Evolutionary conservation across 2,113 vertebrate species (phyloP).

Genomic region (Saguinus midas): DNA sequence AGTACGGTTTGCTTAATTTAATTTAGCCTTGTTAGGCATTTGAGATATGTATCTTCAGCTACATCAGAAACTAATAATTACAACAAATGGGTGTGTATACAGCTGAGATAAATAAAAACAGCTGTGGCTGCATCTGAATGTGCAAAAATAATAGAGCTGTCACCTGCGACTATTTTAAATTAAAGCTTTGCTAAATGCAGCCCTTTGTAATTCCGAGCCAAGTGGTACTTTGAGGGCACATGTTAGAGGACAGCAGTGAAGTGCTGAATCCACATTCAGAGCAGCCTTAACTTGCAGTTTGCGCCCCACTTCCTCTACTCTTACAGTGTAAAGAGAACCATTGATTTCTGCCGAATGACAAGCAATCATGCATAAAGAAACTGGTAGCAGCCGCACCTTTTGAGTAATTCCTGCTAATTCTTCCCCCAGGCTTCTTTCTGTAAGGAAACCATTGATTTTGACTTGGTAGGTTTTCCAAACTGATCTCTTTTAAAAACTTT

Average conservation of each 20-base stretch:
- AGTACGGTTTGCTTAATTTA: constrained; percentile 62
- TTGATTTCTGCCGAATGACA: constrained; percentile 78
- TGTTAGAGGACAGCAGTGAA: constrained; percentile 3
- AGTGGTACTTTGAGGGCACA: constrained; percentile 59
- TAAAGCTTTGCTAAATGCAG: constrained; percentile 59
- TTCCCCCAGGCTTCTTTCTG: constrained; percentile 54
- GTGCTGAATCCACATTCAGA: constrained; percentile 64
- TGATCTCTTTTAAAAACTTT: constrained; percentile 58
- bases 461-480: constrained; percentile 72
- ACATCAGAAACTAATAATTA: constrained; percentile 72
- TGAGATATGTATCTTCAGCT: constrained; percentile 71
- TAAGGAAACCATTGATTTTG: constrained; percentile 71
- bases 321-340: constrained; percentile 63
- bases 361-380: constrained; percentile 75
- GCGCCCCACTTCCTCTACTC: constrained; percentile 42
- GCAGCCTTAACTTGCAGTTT: constrained; percentile 34
- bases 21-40: constrained; percentile 56
- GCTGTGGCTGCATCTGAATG: constrained; percentile 58
- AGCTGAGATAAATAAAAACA: constrained; percentile 71
- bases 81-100: constrained; percentile 46
- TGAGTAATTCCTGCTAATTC: constrained; percentile 73
- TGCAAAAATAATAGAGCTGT: constrained; percentile 70
- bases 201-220: constrained; percentile 45
- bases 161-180: constrained; percentile 76
- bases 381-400: constrained; percentile 61